A percentile compares a stretch with the other conserved stretches of the same genome.
Conservation (phyloP, 1,140 invertebrate genomes). For the Diprion similis region DNA sequence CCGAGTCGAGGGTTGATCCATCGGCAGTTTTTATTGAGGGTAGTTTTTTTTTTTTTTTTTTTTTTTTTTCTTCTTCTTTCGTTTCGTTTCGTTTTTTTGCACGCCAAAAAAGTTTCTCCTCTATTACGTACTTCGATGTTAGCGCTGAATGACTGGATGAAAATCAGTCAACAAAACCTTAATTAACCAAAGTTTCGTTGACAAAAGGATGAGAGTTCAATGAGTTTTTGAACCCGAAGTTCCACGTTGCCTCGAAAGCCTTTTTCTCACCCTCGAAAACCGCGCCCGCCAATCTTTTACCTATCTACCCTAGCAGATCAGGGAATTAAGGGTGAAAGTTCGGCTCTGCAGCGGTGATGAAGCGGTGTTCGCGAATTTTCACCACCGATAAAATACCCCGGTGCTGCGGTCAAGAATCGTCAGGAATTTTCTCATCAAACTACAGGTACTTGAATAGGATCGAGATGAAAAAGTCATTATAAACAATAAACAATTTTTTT, state of each 20-base stretch:
- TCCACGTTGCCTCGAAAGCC: background rate
- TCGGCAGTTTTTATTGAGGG: too few relatives aligned
- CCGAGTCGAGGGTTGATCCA: too few relatives aligned
- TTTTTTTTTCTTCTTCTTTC: too few relatives aligned
- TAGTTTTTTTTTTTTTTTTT: too few relatives aligned
- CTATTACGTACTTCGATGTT: background rate
- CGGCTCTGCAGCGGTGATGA: background rate
- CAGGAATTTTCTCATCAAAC: too few relatives aligned
- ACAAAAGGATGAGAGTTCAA: background rate
- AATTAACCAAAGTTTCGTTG: background rate
- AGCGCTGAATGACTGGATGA: too few relatives aligned
- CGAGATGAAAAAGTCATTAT: too few relatives aligned
- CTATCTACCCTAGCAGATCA: background rate
- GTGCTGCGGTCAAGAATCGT: too few relatives aligned
- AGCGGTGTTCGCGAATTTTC: background rate
- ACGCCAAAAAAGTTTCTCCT: background rate
- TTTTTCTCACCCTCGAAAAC: background rate
- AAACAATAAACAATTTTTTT: too few relatives aligned
- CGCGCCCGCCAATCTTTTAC: background rate
- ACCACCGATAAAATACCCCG: too few relatives aligned
- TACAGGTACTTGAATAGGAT: too few relatives aligned
- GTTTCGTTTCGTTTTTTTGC: background rate
- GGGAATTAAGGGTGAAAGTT: background rate
- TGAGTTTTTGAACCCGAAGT: background rate
- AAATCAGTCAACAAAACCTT: background rate